phyloP scores from a whole-genome alignment of 1,140 invertebrate species.

The Asbolus verrucosus region DNA sequence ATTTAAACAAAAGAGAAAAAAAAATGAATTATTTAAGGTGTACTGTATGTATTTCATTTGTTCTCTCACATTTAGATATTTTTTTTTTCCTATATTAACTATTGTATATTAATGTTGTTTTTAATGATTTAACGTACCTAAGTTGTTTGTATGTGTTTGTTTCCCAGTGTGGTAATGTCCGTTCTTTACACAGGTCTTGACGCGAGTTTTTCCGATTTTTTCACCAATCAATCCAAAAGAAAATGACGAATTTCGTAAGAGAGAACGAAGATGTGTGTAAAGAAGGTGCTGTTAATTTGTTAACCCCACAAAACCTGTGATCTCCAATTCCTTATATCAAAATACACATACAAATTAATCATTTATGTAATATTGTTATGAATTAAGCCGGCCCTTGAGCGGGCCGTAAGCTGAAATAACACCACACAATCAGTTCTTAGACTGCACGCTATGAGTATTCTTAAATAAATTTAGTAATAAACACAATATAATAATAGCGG shows the following conservation, averaged over 20 bases:
- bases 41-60: conserved; percentile 53
- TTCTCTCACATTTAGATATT: conserved; percentile 62
- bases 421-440: conserved; percentile 66
- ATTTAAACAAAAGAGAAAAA: conserved; percentile 52
- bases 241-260: too few species aligned
- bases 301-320: conserved; percentile 64
- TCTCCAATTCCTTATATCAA: conserved; percentile 64
- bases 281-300: conserved; percentile 51
- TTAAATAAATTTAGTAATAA: conserved; percentile 63
- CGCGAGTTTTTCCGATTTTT: too few species aligned
- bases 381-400: conserved; percentile 33
- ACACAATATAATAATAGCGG: conserved; percentile 51
- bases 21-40: conserved; percentile 38
- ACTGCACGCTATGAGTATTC: conserved; percentile 65
- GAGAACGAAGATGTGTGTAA: conserved; percentile 42
- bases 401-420: conserved; percentile 56
- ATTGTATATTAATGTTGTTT: conserved; percentile 60
- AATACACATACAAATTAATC: conserved; percentile 62
- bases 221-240: too few species aligned
- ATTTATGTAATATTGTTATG: conserved; percentile 58
- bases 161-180: conserved; percentile 54
- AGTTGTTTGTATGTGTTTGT: conserved; percentile 59
- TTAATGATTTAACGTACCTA: conserved; percentile 61
- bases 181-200: conserved; percentile 43
- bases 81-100: conserved; percentile 59